A percentile compares a stretch with the other conserved stretches of the same genome.
Evolutionary conservation across 2,797 vertebrate genomes (phyloP).

Genomic region (Dendrocincla tyrannina): DNA sequence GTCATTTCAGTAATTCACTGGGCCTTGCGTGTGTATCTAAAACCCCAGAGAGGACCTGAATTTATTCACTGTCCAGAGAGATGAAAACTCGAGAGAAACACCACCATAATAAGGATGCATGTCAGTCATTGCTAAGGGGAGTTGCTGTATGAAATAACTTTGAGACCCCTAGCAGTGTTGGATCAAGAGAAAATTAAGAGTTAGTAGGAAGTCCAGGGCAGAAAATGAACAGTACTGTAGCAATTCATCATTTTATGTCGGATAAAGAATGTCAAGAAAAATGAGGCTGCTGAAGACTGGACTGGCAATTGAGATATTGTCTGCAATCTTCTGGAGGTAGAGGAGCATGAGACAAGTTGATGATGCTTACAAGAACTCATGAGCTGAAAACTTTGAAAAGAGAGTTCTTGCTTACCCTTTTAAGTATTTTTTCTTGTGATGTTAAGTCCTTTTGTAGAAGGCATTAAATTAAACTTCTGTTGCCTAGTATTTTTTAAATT

Average conservation of each 20-base stretch:
- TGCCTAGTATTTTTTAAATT: neutral
- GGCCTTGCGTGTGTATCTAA: neutral
- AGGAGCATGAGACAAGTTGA: neutral
- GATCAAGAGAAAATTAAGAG: neutral
- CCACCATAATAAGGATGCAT: neutral
- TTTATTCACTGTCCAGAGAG: neutral
- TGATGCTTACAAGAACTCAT: neutral
- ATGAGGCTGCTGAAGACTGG: neutral
- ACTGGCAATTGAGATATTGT: neutral
- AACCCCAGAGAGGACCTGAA: neutral
- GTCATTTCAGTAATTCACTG: neutral
- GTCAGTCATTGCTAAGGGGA: neutral
- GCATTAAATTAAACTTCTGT: neutral
- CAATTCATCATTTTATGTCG: neutral
- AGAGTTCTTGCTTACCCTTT: neutral
- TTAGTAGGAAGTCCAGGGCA: neutral
- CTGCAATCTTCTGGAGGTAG: neutral
- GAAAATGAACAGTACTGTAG: neutral
- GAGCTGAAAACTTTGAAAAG: neutral
- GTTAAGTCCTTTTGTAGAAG: neutral
- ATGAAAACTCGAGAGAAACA: neutral
- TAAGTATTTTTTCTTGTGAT: constrained; percentile 33
- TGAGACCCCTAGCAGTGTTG: neutral
- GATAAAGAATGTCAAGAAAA: neutral
- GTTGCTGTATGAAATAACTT: neutral